phyloP scores from a whole-genome alignment of 2,888 invertebrate species.

The Pristionchus fissidentatus region DNA sequence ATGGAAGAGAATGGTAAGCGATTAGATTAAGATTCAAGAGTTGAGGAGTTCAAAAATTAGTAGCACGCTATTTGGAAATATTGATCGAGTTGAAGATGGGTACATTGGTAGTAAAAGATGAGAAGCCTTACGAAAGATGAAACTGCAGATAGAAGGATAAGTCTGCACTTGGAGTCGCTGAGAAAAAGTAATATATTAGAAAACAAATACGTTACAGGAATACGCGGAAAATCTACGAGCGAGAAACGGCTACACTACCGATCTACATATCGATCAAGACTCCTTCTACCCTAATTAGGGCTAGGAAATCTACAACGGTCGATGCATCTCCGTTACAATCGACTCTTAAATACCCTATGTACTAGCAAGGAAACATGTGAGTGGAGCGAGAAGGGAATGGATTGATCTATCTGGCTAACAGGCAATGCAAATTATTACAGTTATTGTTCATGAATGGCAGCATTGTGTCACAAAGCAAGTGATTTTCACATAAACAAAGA shows the following conservation, averaged over 20 bases:
- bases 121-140: too few species aligned
- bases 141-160: too few species aligned
- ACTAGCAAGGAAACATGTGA: conserved; percentile 43
- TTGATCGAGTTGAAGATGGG: background rate
- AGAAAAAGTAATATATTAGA: background rate
- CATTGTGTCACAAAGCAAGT: background rate
- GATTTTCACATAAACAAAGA: too few species aligned
- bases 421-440: background rate
- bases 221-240: background rate
- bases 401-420: background rate
- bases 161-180: background rate
- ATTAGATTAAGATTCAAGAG: conserved; percentile 2
- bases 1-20: background rate
- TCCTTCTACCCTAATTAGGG: background rate
- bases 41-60: background rate
- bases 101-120: background rate
- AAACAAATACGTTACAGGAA: background rate
- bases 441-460: background rate
- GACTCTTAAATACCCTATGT: conserved; percentile 42
- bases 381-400: background rate
- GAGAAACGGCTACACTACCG: conserved; percentile 20
- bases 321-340: background rate
- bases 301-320: background rate
- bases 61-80: conserved; percentile 13
- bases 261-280: background rate